phyloP scores from a whole-genome alignment of 2,113 vertebrate genomes.

The Tretioscincus oriximinensis region DNA sequence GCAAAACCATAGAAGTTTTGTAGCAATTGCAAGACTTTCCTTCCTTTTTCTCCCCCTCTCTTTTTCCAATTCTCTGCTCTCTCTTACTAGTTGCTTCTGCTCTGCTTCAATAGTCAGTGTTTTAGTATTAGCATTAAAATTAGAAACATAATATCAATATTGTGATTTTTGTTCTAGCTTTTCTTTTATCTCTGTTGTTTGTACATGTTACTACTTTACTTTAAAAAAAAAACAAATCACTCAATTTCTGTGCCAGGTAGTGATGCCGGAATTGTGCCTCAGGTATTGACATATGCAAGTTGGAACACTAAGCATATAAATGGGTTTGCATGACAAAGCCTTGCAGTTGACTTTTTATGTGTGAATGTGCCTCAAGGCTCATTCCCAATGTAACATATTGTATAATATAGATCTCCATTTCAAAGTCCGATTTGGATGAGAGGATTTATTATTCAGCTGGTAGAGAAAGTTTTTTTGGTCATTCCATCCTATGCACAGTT shows the following conservation, averaged over 20 bases:
- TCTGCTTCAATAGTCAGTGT: background rate
- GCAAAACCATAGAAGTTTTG: too few species aligned
- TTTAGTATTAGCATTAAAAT: background rate
- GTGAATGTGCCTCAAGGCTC: background rate
- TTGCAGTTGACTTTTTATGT: constrained; percentile 13
- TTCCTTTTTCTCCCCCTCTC: too few species aligned
- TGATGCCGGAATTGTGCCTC: background rate
- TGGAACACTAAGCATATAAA: background rate
- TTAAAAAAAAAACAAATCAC: background rate
- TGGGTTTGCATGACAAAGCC: constrained; percentile 8
- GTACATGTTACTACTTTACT: background rate
- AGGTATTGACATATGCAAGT: background rate
- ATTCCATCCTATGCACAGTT: background rate
- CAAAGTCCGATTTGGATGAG: background rate
- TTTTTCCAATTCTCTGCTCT: too few species aligned
- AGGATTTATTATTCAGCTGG: background rate
- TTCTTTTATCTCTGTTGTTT: constrained; percentile 1
- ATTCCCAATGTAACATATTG: background rate
- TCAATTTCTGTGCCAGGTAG: background rate
- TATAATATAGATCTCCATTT: background rate
- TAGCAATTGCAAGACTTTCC: too few species aligned
- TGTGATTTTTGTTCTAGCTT: background rate
- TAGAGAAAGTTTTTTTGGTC: background rate
- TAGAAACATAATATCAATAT: constrained; percentile 1
- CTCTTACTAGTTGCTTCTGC: too few species aligned